Base-by-base conservation (phyloP, 23 tunicate species). In the Botrylloides violaceus region DNA sequence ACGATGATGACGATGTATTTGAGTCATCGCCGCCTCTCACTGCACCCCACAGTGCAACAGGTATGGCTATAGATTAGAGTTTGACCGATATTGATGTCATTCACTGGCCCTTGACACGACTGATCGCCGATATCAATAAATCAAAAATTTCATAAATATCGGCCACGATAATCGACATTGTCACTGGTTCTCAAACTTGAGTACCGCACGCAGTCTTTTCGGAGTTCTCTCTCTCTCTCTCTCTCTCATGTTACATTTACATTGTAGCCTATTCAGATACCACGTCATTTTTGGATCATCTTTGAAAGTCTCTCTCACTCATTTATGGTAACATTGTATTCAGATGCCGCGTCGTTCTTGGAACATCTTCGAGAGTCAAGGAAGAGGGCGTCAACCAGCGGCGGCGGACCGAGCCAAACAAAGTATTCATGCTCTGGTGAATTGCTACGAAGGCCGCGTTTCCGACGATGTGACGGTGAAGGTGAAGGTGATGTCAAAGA, bases 291-390 rank as follows among this genome's bases (percentile, higher is more conserved):
- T n/a, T n/a, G n/a, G n/a, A n/a, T n/a, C n/a, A n/a, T n/a, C n/a
- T n/a, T n/a, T n/a, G n/a, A n/a, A n/a, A n/a, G n/a, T n/a, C n/a
- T n/a, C n/a, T n/a, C n/a, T n/a, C n/a, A n/a, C n/a, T n/a, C n/a
- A n/a, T n/a, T n/a, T n/a, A n/a, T n/a, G n/a, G n/a, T n/a, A n/a
- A n/a, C n/a, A n/a, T n/a, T n/a, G n/a, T n/a, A n/a, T 65, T 65
- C 74, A 68, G 74, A 68, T 22, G 29, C 56, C 15, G 56, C 74
- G 22, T 68, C 74, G 7, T 68, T 32, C 58, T 25, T 68, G 56
- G 74, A 39, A 37, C 56, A 68, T 25, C 74, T 68, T 30, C 56
- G 74, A 2, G 74, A 68, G 28, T 37, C 74, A 6, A 39, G 74
- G 21, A 68, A 68, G 1, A 35, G 74, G 37, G 58, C 58, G 4